Percentiles rank a stretch among this genome's conserved stretches.
Evolutionary conservation across 2,113 vertebrate genomes (phyloP).

Genomic region (Sterna hirundo): DNA sequence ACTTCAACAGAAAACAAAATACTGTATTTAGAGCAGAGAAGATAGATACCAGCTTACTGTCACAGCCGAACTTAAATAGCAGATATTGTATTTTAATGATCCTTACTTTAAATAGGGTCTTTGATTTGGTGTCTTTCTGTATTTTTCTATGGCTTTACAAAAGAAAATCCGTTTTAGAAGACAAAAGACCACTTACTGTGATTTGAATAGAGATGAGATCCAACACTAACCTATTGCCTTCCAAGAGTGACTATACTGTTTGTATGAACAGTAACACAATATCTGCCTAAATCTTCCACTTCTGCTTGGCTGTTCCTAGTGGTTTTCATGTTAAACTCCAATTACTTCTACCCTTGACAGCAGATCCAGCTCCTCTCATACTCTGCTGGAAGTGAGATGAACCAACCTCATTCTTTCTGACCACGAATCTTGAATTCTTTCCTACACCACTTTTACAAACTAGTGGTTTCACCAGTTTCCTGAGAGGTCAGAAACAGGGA

Average conservation of each 20-base stretch:
- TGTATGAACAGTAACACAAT: slow-evolving; percentile 35
- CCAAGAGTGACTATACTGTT: not conserved
- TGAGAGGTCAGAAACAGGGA: not conserved
- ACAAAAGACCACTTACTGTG: not conserved
- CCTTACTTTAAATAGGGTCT: not conserved
- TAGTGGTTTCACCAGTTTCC: not conserved
- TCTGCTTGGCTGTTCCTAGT: not conserved
- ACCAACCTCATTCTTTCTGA: not conserved
- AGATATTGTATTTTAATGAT: slow-evolving; percentile 29
- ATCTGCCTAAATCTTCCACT: not conserved
- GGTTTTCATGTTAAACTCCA: not conserved
- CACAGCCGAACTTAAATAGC: not conserved
- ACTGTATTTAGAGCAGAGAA: not conserved
- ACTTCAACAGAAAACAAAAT: not conserved
- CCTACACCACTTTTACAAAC: not conserved
- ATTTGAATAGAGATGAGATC: not conserved
- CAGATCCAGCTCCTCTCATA: not conserved
- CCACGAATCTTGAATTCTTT: slow-evolving; percentile 18
- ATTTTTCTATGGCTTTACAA: not conserved
- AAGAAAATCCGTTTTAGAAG: not conserved
- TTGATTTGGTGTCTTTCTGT: not conserved
- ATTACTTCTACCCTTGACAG: not conserved
- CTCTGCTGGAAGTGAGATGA: not conserved
- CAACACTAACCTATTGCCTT: slow-evolving; percentile 6
- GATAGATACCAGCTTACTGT: not conserved